Percentiles rank a stretch among this genome's conserved stretches.
Evolutionary conservation across 1,140 invertebrate genomes (phyloP).

Genomic region (Trichomalopsis sarcophagae): DNA sequence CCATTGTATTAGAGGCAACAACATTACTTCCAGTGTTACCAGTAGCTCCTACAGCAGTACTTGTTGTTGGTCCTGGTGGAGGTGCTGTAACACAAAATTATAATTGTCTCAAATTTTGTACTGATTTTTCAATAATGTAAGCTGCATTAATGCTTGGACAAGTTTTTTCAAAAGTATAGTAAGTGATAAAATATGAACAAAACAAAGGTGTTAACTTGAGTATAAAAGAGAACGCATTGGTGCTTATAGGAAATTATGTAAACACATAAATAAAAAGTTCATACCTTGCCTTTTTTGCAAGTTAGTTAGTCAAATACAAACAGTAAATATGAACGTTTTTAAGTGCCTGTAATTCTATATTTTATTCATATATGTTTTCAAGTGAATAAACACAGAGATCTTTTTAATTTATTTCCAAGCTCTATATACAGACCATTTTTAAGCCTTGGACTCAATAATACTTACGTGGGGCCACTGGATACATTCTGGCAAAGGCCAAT

Average conservation of each 20-base stretch:
- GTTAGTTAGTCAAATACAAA: neutral
- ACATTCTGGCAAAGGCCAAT: slow-evolving; percentile 21
- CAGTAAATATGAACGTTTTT: too few species aligned
- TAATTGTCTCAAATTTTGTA: neutral
- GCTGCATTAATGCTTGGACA: too few species aligned
- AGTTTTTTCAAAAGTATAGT: too few species aligned
- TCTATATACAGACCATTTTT: neutral
- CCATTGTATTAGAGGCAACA: slow-evolving; percentile 69
- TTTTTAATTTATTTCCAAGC: neutral
- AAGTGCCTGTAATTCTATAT: too few species aligned
- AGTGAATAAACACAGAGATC: neutral
- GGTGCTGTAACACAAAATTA: slow-evolving; percentile 63
- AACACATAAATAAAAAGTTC: too few species aligned
- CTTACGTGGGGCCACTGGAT: slow-evolving; percentile 47
- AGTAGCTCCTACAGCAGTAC: slow-evolving; percentile 71
- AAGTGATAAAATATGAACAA: too few species aligned
- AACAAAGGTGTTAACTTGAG: too few species aligned
- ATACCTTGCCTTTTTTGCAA: too few species aligned
- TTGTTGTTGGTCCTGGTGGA: slow-evolving; percentile 73
- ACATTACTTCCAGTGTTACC: slow-evolving; percentile 71
- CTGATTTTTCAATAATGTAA: too few species aligned
- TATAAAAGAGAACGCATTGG: too few species aligned
- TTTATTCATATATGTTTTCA: neutral
- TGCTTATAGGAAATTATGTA: too few species aligned
- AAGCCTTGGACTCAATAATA: neutral